Base-by-base conservation (phyloP, 2,113 vertebrate genomes). In the Ursus arctos region DNA sequence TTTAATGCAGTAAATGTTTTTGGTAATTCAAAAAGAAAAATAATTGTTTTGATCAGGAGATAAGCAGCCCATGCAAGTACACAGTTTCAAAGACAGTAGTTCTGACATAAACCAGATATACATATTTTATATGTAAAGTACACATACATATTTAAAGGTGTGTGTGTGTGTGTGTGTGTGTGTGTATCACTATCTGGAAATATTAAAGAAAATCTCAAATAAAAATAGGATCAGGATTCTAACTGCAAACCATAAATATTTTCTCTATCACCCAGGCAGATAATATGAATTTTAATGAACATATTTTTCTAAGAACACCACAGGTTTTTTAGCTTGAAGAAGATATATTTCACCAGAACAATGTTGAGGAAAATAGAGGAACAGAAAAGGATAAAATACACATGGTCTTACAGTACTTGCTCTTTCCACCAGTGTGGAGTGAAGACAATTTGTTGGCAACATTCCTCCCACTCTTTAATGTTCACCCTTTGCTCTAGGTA, bases 171-270 rank as follows among this genome's bases (percentile, higher is more conserved):
- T 63, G 7, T 6, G 6, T 87, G 69, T 6, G 12, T 81, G 11
- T 49, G 26, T 67, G 15, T 84, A 33, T 81, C 33, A 49, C 21
- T 11, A 91, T 61, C 16, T 76, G 13, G 16, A 77, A 88, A 79
- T 88, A 84, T 24, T 53, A 55, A 91, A 87, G 47, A 91, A 92
- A 95, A 88, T 63, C 9, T 76, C 65, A 86, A 90, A 76, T 59
- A 88, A 72, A 95, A 74, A 82, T 74, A 67, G 10, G 13, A 71
- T 77, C 22, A 95, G n/a, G 36, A 76, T 76, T 61, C 13, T 77
- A 26, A 83, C 69, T 69, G 22, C 1, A 91, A 97, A 71, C 3
- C 6, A 65, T 85, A 92, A 79, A 43, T 67, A 91, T 76, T 83
- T 65, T 71, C 40, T 94, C 28, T 18, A 77, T 83, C 7, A 55